A percentile compares a stretch with the other conserved stretches of the same genome.
These are phyloP conservation scores for Andricus quercusramuli DNA, from an alignment of 2,888 invertebrate genomes.

Conservation along the genomic window DNA sequence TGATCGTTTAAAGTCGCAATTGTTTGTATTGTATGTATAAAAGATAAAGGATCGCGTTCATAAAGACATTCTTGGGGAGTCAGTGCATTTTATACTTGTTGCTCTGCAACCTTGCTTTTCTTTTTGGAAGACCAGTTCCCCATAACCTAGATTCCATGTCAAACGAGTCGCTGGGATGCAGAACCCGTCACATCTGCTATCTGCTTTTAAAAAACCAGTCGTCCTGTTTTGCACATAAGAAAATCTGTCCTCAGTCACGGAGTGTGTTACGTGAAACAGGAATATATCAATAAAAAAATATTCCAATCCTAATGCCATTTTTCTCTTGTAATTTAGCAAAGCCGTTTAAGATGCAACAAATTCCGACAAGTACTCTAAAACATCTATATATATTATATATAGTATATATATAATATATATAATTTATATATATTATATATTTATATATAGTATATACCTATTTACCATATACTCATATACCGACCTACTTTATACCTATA, in stretches of 20 bases:
- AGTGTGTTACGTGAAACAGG: neutral
- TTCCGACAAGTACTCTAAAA: too few species aligned
- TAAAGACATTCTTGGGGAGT: slow-evolving; percentile 9
- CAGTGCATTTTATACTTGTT: slow-evolving; percentile 14
- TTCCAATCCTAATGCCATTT: neutral
- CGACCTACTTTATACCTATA: too few species aligned
- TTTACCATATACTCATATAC: too few species aligned
- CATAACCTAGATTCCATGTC: slow-evolving; percentile 17
- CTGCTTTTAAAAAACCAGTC: slow-evolving; percentile 1
- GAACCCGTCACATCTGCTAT: slow-evolving; percentile 12
- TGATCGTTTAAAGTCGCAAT: neutral
- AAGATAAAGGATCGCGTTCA: slow-evolving; percentile 6
- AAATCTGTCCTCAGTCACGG: neutral
- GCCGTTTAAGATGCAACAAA: too few species aligned
- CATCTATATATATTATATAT: too few species aligned
- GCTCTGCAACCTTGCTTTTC: slow-evolving; percentile 12
- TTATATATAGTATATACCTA: too few species aligned
- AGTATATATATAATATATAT: too few species aligned
- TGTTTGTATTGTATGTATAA: neutral
- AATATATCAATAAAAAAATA: neutral
- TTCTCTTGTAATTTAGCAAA: too few species aligned
- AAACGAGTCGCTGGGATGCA: slow-evolving; percentile 12
- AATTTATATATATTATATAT: too few species aligned
- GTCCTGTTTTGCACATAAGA: neutral
- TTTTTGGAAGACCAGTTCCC: slow-evolving; percentile 17